Percentiles rank a stretch among this genome's conserved stretches.
phyloP scores from a whole-genome alignment of 2,888 invertebrate species.

The Drosophila neoperkinsi region DNA sequence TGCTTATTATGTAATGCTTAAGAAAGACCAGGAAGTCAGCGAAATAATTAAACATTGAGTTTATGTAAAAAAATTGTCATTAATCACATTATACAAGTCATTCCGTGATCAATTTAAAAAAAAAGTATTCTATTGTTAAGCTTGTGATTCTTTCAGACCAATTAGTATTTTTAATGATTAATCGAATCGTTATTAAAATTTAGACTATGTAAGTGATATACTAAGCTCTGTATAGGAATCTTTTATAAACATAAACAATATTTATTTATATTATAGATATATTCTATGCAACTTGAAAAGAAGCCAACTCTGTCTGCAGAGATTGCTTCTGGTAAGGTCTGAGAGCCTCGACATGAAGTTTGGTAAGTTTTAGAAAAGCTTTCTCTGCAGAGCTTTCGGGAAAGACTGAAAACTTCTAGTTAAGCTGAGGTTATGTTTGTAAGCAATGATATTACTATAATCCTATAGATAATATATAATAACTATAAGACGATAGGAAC shows the following conservation, averaged over 20 bases:
- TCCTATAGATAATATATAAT: neutral
- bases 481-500: neutral
- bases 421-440: neutral
- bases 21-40: constrained; percentile 44
- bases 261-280: neutral
- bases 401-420: constrained; percentile 14
- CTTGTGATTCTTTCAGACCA: constrained; percentile 19
- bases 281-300: neutral
- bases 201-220: neutral
- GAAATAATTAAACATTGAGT: constrained; percentile 26
- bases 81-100: constrained; percentile 44
- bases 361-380: constrained; percentile 31
- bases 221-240: neutral
- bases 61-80: constrained; percentile 50
- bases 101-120: constrained; percentile 22
- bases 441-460: neutral
- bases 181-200: constrained; percentile 10
- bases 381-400: constrained; percentile 59
- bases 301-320: neutral
- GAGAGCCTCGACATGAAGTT: constrained; percentile 6
- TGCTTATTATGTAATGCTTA: constrained; percentile 41
- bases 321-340: constrained; percentile 13
- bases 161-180: constrained; percentile 8
- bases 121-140: constrained; percentile 16
- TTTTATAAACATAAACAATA: neutral